Evolutionary conservation across 1,140 invertebrate species (phyloP).

Genomic region (Nebria ingens): DNA sequence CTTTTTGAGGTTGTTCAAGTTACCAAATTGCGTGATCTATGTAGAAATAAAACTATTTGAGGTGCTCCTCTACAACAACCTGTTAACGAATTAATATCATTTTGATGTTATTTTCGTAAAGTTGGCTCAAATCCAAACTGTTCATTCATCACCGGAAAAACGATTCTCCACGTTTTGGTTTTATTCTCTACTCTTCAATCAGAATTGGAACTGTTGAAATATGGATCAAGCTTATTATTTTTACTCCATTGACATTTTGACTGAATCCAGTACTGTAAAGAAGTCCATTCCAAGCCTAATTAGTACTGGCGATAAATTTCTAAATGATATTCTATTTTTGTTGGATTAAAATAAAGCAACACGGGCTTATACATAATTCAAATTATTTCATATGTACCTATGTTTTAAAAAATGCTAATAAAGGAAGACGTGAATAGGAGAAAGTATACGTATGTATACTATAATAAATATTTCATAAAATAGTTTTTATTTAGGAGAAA

Average conservation of each 20-base stretch:
- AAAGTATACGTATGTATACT: no score
- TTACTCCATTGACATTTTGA: not conserved
- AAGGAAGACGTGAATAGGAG: no score
- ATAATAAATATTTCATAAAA: no score
- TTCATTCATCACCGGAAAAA: constrained; percentile 4
- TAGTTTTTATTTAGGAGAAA: no score
- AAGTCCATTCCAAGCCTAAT: not conserved
- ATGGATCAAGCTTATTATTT: not conserved
- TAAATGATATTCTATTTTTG: not conserved
- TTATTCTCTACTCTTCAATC: not conserved
- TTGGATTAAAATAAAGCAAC: no score
- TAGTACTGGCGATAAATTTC: not conserved
- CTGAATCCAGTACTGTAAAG: not conserved
- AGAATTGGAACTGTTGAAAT: not conserved
- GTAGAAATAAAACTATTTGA: no score
- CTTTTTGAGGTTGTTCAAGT: no score
- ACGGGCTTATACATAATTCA: no score
- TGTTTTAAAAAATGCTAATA: no score
- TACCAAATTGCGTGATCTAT: no score
- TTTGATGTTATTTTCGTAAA: not conserved
- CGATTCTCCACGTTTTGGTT: not conserved
- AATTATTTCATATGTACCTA: no score
- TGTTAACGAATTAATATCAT: constrained; percentile 4
- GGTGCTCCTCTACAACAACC: no score
- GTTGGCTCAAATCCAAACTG: not conserved